Evolutionary conservation across 1,140 invertebrate genomes (phyloP).

Genomic region (Anastatus disparis): DNA sequence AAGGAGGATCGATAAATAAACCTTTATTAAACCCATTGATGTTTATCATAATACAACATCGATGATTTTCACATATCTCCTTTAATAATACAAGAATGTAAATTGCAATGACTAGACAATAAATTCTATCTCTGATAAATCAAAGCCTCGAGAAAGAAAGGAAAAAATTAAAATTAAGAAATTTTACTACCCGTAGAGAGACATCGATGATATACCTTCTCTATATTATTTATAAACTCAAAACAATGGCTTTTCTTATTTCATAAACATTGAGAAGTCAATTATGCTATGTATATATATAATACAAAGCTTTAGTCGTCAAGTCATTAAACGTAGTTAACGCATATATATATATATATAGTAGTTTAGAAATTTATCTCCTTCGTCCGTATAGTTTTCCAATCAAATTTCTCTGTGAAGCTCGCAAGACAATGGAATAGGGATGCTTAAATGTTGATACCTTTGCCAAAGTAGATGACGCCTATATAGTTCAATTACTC

Average conservation of each 20-base stretch:
- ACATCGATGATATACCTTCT: too few relatives aligned
- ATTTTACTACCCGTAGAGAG: too few relatives aligned
- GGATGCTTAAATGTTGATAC: too few relatives aligned
- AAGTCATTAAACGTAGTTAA: too few relatives aligned
- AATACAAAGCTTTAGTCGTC: background rate
- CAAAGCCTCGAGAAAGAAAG: background rate
- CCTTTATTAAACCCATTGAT: background rate
- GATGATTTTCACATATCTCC: slow-evolving; percentile 10
- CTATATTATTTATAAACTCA: too few relatives aligned
- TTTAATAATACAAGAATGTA: background rate
- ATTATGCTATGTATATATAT: background rate
- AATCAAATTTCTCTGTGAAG: slow-evolving; percentile 12
- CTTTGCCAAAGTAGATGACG: too few relatives aligned
- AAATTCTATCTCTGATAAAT: background rate
- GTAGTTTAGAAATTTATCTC: too few relatives aligned
- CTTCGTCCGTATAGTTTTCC: background rate
- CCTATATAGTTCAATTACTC: too few relatives aligned
- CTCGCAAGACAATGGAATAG: background rate
- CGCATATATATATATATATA: too few relatives aligned
- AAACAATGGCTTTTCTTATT: too few relatives aligned
- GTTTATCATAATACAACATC: background rate
- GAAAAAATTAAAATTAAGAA: too few relatives aligned
- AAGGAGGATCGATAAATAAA: background rate
- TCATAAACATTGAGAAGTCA: slow-evolving; percentile 9
- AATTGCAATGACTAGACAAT: slow-evolving; percentile 14